Evolutionary conservation across 2,113 vertebrate genomes (phyloP), one percentile per base, ranked within the genome.

Genomic region (Chamaetylas fuelleborni): DNA sequence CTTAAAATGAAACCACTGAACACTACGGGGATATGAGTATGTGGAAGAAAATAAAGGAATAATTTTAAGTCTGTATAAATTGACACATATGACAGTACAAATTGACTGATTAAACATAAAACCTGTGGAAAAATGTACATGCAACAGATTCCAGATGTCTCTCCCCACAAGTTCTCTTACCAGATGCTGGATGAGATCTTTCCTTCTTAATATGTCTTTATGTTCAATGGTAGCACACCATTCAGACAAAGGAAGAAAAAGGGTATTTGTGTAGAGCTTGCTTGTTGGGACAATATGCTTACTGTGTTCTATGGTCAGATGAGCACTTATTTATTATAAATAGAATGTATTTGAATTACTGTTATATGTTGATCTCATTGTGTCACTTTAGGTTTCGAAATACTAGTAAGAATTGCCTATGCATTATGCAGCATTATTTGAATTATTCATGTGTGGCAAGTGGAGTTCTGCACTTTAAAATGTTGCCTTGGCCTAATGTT

Each of bases 391-490:
- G 40, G 58, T 96, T 94, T 97, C 94, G 79, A 90, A 73, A 81
- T 88, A 86, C 81, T 95, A 70, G 56, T 86, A 88, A 91, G 53
- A 92, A 86, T 94, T 11, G 38, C 25, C 42, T 92, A 58, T 93
- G 88, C 81, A 96, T 95, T 96, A 82, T 89, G 66, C 58, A 85
- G 82, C 19, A 5, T 80, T 79, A 34, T 53, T 67, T 95, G 57
- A 87, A 87, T 94, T 86, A 95, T 80, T 94, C 47, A 67, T 69
- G 9, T 54, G 38, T 93, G 86, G 69, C 82, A 96, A 93, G 86
- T 94, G 83, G 74, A 94, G 80, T 92, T 95, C 53, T 95, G 79
- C 90, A 92, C 94, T 97, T 97, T 88, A 96, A 97, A 96, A 94
- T 74, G 53, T 92, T 96, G 86, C 70, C 78, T 93, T 97, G 87